Base-by-base conservation (phyloP, 2,888 invertebrate species). In the Lampropteryx suffumata region DNA sequence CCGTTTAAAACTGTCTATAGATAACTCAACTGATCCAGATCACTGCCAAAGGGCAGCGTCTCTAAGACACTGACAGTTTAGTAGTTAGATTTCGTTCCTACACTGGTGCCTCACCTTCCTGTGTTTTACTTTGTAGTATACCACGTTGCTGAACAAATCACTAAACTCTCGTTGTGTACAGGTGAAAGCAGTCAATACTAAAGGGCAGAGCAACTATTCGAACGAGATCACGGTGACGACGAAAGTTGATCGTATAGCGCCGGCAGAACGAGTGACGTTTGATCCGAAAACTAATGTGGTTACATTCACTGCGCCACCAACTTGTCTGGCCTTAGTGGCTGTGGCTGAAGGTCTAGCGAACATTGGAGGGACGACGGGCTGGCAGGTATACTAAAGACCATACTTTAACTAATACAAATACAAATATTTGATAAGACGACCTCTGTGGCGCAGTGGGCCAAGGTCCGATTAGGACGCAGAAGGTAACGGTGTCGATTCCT, bases 141-240 rank as follows among this genome's bases (percentile, higher is more conserved):
- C 26, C 1, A 33, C 33, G 21, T 47, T 9, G 49, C 24, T 10
- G 33, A 29, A 57, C 29, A 35, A 51, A 40, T 34, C 36, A 28
- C 44, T 64, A 48, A 65, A 48, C 34, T 45, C 5, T 39, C 35
- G 57, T 49, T 57, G 21, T 50, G 52, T 79, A 5, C 77, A 94
- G 93, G 94, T 96, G 51, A 96, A 96, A 84, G 97, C 97, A 0
- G 92, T 96, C 57, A 98, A 97, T 73, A 95, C 96, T 0, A 96
- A 96, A 79, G 97, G 97, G 10, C 94, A 94, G 62, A 97, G 97
- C 55, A 95, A 96, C 60, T 96, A 94, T 71, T 97, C 97, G 0
- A 95, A 96, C 67, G 96, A 97, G 75, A 93, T 96, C 35, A 92
- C 93, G 0, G 94, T 94, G 30, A 94, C 94, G 3, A 97, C 97